phyloP scores from a whole-genome alignment of 2,113 vertebrate genomes.

The Xyliphius kryptos region DNA sequence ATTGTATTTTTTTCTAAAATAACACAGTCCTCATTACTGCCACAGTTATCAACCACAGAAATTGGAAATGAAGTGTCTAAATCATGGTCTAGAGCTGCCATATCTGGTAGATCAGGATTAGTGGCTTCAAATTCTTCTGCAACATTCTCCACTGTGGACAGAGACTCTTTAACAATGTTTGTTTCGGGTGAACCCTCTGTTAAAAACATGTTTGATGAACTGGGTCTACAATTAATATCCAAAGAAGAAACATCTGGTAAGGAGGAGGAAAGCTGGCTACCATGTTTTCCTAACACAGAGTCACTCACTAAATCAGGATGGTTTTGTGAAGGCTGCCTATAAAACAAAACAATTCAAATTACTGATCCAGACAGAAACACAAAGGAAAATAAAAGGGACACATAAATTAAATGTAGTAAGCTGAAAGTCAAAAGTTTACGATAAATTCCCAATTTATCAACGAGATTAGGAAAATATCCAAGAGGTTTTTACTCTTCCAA shows the following conservation, averaged over 20 bases:
- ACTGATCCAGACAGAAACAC: too few relatives aligned
- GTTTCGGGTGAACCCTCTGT: conserved; percentile 1
- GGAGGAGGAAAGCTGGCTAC: conserved; percentile 51
- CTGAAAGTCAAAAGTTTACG: too few relatives aligned
- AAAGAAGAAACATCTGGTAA: conserved; percentile 65
- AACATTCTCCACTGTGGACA: conserved; percentile 26
- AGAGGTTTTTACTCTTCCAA: too few relatives aligned
- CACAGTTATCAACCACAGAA: neutral
- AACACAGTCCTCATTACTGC: conserved; percentile 7
- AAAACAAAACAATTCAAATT: conserved; percentile 8
- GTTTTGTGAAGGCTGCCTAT: conserved; percentile 28
- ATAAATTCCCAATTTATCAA: too few relatives aligned
- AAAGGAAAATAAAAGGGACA: conserved; percentile 20
- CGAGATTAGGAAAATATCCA: too few relatives aligned
- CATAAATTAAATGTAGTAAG: neutral
- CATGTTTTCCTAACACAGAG: conserved; percentile 43
- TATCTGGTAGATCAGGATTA: conserved; percentile 35
- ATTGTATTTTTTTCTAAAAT: conserved; percentile 38
- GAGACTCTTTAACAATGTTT: conserved; percentile 38
- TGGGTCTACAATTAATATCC: conserved; percentile 17
- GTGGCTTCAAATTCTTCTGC: conserved; percentile 12
- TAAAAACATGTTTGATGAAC: neutral
- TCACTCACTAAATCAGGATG: conserved; percentile 59
- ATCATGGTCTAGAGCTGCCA: conserved; percentile 46
- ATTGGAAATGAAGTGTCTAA: conserved; percentile 39